phyloP scores from a whole-genome alignment of 2,888 invertebrate species.

The Melanchra persicariae region DNA sequence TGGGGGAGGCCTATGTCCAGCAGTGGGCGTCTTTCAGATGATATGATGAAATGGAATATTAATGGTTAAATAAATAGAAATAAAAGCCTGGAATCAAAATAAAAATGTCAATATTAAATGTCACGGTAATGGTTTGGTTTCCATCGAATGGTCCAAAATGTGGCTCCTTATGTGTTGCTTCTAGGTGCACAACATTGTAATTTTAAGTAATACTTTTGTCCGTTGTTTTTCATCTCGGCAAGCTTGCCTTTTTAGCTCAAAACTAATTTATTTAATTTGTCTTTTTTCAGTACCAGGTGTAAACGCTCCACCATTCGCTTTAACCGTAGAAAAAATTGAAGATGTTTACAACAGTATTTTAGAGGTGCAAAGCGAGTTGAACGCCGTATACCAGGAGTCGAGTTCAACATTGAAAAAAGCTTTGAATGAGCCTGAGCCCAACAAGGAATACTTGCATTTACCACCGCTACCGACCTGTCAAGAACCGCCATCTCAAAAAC shows the following conservation, averaged over 20 bases:
- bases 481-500: background rate
- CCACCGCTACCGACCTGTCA: background rate
- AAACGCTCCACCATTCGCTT: background rate
- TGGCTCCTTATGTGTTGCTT: too few species aligned
- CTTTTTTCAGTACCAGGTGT: background rate
- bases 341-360: slow-evolving; percentile 6
- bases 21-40: too few species aligned
- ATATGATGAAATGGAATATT: too few species aligned
- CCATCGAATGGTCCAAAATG: too few species aligned
- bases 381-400: background rate
- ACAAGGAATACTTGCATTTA: background rate
- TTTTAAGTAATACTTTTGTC: too few species aligned
- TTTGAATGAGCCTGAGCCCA: slow-evolving; percentile 8
- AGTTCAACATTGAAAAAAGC: slow-evolving; percentile 2
- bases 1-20: too few species aligned
- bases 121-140: too few species aligned
- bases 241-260: background rate
- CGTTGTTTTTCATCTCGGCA: background rate
- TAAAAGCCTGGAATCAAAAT: too few species aligned
- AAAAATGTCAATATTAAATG: too few species aligned
- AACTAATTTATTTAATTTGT: background rate
- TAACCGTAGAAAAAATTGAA: background rate
- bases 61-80: too few species aligned
- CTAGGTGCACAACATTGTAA: too few species aligned
- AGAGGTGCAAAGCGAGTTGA: background rate